These are phyloP conservation scores for Rhabdomys pumilio DNA, from an alignment of 2,797 vertebrate species.

Conservation along the genomic window DNA sequence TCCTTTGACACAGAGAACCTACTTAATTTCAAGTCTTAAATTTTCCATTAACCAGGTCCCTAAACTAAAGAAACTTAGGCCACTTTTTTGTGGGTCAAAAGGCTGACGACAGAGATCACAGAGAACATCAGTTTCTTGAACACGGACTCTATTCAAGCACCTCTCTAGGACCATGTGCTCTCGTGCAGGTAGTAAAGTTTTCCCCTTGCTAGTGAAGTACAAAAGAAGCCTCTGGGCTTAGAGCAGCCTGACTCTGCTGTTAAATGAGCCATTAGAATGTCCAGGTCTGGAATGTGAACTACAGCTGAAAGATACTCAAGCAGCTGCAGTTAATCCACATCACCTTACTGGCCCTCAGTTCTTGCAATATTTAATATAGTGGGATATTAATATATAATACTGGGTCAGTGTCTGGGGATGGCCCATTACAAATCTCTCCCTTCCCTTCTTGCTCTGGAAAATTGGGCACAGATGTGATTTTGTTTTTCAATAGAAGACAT, in stretches of 20 bases:
- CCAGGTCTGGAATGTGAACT: neutral
- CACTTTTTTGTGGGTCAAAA: neutral
- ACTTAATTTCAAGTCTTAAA: neutral
- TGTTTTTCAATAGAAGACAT: neutral
- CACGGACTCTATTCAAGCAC: neutral
- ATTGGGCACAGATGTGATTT: neutral
- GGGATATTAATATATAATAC: neutral
- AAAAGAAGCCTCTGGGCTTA: neutral
- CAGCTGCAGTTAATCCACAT: neutral
- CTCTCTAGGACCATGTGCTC: neutral
- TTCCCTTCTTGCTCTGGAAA: neutral
- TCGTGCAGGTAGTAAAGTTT: neutral
- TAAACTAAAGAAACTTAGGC: neutral
- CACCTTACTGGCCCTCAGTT: neutral
- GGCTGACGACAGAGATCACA: neutral
- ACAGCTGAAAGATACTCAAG: neutral
- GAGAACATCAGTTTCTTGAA: neutral
- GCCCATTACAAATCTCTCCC: constrained; percentile 33
- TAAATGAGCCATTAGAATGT: neutral
- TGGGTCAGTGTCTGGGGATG: neutral
- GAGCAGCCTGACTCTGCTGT: neutral
- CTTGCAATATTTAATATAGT: neutral
- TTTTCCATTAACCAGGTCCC: neutral
- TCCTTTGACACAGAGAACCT: neutral
- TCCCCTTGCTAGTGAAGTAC: neutral